Evolutionary conservation across 2,113 vertebrate genomes (phyloP).

Genomic region (Eurypyga helias): DNA sequence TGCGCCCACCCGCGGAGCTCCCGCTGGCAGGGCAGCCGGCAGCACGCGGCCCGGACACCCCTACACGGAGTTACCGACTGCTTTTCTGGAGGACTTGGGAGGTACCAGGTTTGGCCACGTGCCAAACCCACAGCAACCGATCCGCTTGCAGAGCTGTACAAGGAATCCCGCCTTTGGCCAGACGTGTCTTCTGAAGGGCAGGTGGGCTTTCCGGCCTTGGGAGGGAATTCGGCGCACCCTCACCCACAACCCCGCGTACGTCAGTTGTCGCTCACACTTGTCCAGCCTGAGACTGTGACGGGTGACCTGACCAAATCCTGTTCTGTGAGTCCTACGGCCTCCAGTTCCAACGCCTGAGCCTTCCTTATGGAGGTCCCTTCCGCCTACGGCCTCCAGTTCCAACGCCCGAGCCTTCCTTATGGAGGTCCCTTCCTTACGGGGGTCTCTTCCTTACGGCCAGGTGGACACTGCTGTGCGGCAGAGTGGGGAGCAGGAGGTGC

Average conservation of each 20-base stretch:
- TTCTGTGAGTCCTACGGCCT: rapidly evolving
- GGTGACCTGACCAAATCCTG: background rate
- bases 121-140: rapidly evolving
- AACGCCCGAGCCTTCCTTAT: background rate
- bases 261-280: rapidly evolving
- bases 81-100: too few relatives aligned
- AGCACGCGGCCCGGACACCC: too few relatives aligned
- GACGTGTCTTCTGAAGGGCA: rapidly evolving
- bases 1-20: background rate
- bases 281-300: background rate
- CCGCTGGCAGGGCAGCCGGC: background rate
- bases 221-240: background rate
- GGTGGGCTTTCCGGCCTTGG: rapidly evolving
- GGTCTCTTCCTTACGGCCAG: background rate
- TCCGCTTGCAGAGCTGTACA: rapidly evolving
- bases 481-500: background rate
- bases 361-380: too few relatives aligned
- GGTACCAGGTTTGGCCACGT: background rate
- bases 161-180: background rate
- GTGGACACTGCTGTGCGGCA: rapidly evolving
- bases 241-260: rapidly evolving
- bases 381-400: background rate
- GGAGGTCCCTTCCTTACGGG: background rate
- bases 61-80: too few relatives aligned
- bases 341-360: background rate